Evolutionary conservation across 2,113 vertebrate genomes (phyloP).

Genomic region (Plotosus lineatus): DNA sequence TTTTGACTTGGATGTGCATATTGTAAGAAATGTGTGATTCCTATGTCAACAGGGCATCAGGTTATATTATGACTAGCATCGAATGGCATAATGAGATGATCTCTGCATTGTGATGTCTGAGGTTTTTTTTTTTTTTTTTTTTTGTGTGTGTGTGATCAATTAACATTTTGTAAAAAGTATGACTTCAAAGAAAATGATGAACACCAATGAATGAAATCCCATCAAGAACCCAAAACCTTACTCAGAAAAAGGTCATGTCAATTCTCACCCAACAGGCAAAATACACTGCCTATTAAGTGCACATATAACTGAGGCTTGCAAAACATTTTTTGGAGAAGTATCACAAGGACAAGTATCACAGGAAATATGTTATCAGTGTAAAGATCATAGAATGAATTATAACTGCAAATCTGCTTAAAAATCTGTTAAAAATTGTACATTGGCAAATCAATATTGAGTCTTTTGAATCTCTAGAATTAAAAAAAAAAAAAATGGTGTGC

Average conservation of each 20-base stretch:
- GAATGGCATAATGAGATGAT: too few species aligned
- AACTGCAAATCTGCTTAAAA: neutral
- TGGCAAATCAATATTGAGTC: neutral
- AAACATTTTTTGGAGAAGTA: neutral
- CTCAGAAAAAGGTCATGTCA: neutral
- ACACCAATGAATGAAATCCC: neutral
- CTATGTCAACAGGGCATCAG: too few species aligned
- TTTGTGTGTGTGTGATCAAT: neutral
- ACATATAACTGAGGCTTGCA: neutral
- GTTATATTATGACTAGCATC: too few species aligned
- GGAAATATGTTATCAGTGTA: neutral
- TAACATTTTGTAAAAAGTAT: too few species aligned
- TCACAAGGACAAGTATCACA: neutral
- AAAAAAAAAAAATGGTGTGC: too few species aligned
- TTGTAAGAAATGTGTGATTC: too few species aligned
- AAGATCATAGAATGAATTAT: neutral
- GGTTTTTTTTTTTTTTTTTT: too few species aligned
- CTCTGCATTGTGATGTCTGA: neutral
- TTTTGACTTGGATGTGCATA: too few species aligned
- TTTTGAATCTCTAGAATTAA: neutral
- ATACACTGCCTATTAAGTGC: neutral
- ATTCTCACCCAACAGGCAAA: neutral
- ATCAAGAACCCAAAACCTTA: neutral
- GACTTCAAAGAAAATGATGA: neutral
- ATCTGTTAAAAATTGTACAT: neutral